Base-by-base conservation (phyloP, 2,113 vertebrate genomes). In the Xiphophorus couchianus region DNA sequence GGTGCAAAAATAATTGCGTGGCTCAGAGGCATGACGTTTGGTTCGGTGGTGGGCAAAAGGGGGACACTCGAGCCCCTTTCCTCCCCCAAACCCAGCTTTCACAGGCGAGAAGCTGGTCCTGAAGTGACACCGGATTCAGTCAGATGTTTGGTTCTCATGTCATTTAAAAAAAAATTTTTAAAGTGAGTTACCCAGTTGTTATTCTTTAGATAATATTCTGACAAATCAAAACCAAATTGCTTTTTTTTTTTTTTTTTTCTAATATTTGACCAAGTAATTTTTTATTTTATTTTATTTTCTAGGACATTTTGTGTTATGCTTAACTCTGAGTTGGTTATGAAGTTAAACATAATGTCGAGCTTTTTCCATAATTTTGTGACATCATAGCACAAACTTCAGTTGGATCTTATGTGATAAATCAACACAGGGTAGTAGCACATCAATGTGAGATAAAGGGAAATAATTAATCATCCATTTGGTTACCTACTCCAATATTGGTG, bases 1-100 rank as follows among this genome's bases (percentile, higher is more conserved):
- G 85, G 90, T 84, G 90, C 89, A 88, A 92, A 95, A 94, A 94
- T 94, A 94, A 95, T 95, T 95, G 93, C 93, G 92, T 93, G 82
- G 93, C 94, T 94, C 62, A 69, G 74, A 94, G 94, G 94, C 93
- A 94, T 81, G 91, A 71, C 82, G 81, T 77, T 89, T 67, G 76
- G 84, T 90, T 90, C 61, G 82, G 88, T 69, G 89, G 82, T 63
- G 78, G 84, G 86, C 80, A 58, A 58, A 85, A 58, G 51, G 70
- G 78, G 67, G 67, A 61, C 68, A 39, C 78, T 19, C 25, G 84
- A 42, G 77, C 37, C 35, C 63, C 19, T 10, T 44, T 65, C 71
- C 76, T 69, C 61, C 35, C 2, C 25, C 25, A 58, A n/a, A 6
- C 51, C 22, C 19, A n/a, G 51, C 51, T n/a, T 58, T 58, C 25